Percentiles rank a stretch among this genome's conserved stretches.
Evolutionary conservation across 2,888 invertebrate species (phyloP).

Genomic region (Galeopsomyia nigrocyanea): DNA sequence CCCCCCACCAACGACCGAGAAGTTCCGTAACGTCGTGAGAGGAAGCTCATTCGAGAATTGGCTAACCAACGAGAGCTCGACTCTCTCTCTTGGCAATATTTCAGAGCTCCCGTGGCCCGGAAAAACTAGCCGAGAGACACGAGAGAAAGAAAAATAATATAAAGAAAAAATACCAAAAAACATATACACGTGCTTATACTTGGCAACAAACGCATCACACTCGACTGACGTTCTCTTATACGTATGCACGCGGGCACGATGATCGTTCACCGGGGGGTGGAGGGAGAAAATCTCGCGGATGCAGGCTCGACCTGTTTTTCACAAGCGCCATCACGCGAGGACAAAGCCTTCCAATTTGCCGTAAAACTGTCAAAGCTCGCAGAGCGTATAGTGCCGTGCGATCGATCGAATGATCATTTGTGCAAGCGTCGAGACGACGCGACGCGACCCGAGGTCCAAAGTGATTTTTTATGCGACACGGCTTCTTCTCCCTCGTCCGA

Average conservation of each 20-base stretch:
- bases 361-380: conserved; percentile 39
- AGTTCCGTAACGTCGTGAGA: too few relatives aligned
- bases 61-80: conserved; percentile 28
- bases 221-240: too few relatives aligned
- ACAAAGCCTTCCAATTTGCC: conserved; percentile 25
- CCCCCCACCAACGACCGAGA: too few relatives aligned
- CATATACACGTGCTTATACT: not conserved
- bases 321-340: not conserved
- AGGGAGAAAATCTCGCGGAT: conserved; percentile 23
- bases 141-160: not conserved
- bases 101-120: conserved; percentile 16
- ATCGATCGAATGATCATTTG: not conserved
- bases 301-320: conserved; percentile 2
- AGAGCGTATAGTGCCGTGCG: not conserved
- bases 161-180: not conserved
- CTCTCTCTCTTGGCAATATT: conserved; percentile 25
- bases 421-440: too few relatives aligned
- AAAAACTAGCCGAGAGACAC: not conserved
- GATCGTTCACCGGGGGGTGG: not conserved
- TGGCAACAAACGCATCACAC: not conserved
- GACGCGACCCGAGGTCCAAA: too few relatives aligned
- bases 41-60: conserved; percentile 27
- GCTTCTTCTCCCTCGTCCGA: too few relatives aligned
- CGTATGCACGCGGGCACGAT: too few relatives aligned
- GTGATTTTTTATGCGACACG: too few relatives aligned